Evolutionary conservation across 2,797 vertebrate genomes (phyloP).

Genomic region (Sylvia borin): DNA sequence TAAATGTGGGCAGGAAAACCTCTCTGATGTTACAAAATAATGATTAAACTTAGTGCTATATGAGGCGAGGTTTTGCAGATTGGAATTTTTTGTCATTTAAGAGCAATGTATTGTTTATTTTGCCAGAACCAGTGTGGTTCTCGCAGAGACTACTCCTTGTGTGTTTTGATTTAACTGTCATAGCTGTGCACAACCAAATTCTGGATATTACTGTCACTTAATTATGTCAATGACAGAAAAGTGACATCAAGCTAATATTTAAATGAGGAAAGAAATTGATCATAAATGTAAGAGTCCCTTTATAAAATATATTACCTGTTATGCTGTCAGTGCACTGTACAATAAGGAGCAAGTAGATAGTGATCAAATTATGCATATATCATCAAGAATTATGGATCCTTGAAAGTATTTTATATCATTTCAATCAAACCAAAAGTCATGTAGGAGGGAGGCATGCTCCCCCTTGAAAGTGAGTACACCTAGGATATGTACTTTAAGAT

Average conservation of each 20-base stretch:
- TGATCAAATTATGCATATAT: not conserved
- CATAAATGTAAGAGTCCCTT: not conserved
- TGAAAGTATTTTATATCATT: not conserved
- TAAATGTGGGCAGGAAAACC: not conserved
- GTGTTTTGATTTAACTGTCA: not conserved
- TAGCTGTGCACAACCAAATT: not conserved
- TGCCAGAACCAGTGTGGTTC: not conserved
- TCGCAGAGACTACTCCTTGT: not conserved
- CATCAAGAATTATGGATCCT: not conserved
- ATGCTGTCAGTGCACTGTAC: not conserved
- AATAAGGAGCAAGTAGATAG: not conserved
- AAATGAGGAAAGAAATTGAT: not conserved
- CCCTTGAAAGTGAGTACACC: not conserved
- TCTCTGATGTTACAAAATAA: not conserved
- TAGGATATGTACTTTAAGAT: constrained; percentile 1
- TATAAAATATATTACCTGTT: not conserved
- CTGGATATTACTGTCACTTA: not conserved
- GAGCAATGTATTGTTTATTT: not conserved
- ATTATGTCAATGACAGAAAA: not conserved
- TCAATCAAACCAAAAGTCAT: not conserved
- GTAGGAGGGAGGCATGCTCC: not conserved
- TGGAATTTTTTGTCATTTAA: not conserved
- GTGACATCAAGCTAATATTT: not conserved
- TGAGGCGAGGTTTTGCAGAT: not conserved
- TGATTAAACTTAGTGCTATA: not conserved